Conservation (phyloP, 2,113 vertebrate genomes). For the Catharus fuscescens region DNA sequence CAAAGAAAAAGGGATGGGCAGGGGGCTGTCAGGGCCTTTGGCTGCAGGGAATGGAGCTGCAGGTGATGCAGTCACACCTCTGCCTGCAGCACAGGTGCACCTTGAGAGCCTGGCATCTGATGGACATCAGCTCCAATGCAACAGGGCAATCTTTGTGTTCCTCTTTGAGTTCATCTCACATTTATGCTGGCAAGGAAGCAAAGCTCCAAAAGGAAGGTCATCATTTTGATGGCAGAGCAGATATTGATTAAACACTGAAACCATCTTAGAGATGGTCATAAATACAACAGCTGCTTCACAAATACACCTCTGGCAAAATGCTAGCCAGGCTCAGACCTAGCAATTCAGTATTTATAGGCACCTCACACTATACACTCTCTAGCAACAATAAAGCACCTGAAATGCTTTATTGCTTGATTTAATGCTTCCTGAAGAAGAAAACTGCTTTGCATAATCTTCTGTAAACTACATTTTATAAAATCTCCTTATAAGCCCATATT, state of each 20-base stretch:
- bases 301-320: neutral
- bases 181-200: neutral
- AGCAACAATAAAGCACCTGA: neutral
- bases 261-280: neutral
- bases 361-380: neutral
- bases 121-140: neutral
- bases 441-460: neutral
- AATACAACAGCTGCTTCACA: neutral
- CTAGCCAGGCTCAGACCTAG: neutral
- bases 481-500: neutral
- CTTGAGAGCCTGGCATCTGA: neutral
- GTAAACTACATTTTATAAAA: neutral
- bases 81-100: neutral
- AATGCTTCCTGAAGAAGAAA: neutral
- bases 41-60: neutral
- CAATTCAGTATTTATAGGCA: neutral
- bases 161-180: neutral
- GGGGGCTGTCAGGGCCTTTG: neutral
- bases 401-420: neutral
- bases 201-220: neutral
- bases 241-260: neutral
- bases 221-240: neutral
- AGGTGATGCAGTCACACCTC: rapidly evolving
- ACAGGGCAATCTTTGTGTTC: neutral
- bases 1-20: neutral